Percentiles rank a stretch among this genome's conserved stretches.
Conservation (phyloP, 2,797 vertebrate species). For the Chromis chromis region DNA sequence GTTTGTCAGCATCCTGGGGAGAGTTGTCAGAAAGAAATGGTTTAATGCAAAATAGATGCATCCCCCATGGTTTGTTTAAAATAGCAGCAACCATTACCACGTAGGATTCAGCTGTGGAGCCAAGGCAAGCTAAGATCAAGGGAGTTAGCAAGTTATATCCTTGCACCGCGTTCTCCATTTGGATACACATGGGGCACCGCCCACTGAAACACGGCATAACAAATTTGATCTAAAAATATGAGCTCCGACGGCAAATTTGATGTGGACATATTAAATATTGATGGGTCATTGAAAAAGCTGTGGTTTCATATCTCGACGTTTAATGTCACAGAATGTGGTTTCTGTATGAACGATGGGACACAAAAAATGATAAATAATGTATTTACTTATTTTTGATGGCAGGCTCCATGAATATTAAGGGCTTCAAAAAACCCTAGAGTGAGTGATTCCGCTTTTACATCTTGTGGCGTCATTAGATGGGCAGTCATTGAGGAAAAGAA, state of each 20-base stretch:
- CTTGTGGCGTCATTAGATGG: slow-evolving; percentile 39
- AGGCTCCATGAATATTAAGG: slow-evolving; percentile 49
- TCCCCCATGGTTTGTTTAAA: slow-evolving; percentile 81
- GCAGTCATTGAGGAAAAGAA: slow-evolving; percentile 33
- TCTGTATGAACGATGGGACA: slow-evolving; percentile 44
- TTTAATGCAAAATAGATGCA: slow-evolving; percentile 81
- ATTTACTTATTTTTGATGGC: slow-evolving; percentile 49
- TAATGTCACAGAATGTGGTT: slow-evolving; percentile 53
- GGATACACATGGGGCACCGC: slow-evolving; percentile 63
- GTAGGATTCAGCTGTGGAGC: slow-evolving; percentile 55
- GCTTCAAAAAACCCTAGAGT: slow-evolving; percentile 12
- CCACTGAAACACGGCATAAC: slow-evolving; percentile 67
- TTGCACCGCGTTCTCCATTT: slow-evolving; percentile 63
- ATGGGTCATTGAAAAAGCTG: slow-evolving; percentile 69
- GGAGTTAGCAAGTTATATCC: slow-evolving; percentile 75
- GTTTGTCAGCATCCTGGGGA: slow-evolving; percentile 76
- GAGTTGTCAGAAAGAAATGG: slow-evolving; percentile 74
- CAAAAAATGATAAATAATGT: slow-evolving; percentile 56
- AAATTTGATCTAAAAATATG: slow-evolving; percentile 74
- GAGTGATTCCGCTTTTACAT: slow-evolving; percentile 43
- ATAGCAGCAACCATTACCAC: slow-evolving; percentile 76
- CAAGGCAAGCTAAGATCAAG: slow-evolving; percentile 72
- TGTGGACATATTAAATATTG: slow-evolving; percentile 80
- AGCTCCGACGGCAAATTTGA: slow-evolving; percentile 70
- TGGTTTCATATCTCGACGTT: slow-evolving; percentile 57